Base-by-base conservation (phyloP, 2,113 vertebrate genomes). In the Pagrus major region DNA sequence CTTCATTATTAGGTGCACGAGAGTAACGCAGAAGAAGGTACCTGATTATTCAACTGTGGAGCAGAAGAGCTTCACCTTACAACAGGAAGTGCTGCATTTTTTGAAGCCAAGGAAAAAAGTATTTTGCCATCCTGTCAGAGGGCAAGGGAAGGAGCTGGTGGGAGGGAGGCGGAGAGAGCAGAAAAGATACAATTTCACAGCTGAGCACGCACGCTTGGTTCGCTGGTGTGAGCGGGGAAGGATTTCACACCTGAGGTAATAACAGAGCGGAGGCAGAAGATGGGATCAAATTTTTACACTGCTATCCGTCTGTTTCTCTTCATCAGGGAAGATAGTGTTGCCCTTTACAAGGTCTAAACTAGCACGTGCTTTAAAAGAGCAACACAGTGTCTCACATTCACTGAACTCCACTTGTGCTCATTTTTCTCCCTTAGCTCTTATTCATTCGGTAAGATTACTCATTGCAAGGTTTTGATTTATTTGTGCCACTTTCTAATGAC, bases 111-210 rank as follows among this genome's bases (percentile, higher is more conserved):
- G 61, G 41, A 31, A 23, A 44, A 55, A 29, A 37, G 37, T 5
- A 8, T 39, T 78, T 74, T 54, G n/a, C 61, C 68, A 68, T 76
- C 46, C 71, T 76, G 59, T 37, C 61, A 23, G 65, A 70, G 78
- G 76, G 80, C 31, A 0, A 63, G 58, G 66, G 27, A 56, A 58
- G 65, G 47, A 71, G 77, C 58, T 31, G 56, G 64, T 49, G 69
- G 54, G 78, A 68, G 46, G 75, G 51, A n/a, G 61, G 69, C 15
- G 51, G 76, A 33, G 46, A 44, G 71, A 77, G 82, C 71, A 81
- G 88, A 89, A 81, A 90, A 93, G 76, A 91, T 81, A 92, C 88
- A 91, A 94, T 93, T 93, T 94, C 93, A 94, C 93, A 94, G 94
- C 87, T 86, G 91, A 94, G 79, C 89, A 85, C 88, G 67, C 89